Conservation (phyloP, 2,113 vertebrate species). For the Chaetura pelagica region DNA sequence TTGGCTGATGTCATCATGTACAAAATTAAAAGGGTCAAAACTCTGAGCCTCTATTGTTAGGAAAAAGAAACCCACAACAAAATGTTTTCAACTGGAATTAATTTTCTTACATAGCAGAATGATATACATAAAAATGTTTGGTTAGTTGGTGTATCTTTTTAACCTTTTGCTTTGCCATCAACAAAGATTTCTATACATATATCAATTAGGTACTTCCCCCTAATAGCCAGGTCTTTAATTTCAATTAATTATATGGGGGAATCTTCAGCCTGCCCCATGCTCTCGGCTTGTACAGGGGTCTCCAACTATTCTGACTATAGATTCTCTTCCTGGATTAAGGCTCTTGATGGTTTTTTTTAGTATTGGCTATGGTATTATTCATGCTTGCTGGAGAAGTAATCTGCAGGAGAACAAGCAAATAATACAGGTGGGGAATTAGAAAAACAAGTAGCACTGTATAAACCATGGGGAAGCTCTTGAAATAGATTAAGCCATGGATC, state of each 20-base stretch:
- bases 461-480: neutral
- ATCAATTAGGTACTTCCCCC: neutral
- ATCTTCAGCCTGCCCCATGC: neutral
- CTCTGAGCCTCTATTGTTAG: neutral
- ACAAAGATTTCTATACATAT: neutral
- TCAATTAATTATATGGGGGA: neutral
- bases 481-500: neutral
- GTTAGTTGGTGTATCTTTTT: neutral
- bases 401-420: neutral
- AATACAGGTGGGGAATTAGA: neutral
- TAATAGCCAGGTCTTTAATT: neutral
- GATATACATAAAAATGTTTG: neutral
- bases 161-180: neutral
- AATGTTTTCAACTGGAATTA: neutral
- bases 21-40: constrained; percentile 21
- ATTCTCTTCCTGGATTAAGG: neutral
- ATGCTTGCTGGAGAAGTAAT: neutral
- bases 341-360: neutral
- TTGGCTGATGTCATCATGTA: neutral
- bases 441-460: neutral
- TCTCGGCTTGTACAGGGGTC: neutral
- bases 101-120: neutral
- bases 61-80: neutral
- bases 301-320: neutral
- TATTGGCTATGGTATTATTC: neutral